Evolutionary conservation across 2,797 vertebrate genomes (phyloP).

Genomic region (Aplochiton taeniatus): DNA sequence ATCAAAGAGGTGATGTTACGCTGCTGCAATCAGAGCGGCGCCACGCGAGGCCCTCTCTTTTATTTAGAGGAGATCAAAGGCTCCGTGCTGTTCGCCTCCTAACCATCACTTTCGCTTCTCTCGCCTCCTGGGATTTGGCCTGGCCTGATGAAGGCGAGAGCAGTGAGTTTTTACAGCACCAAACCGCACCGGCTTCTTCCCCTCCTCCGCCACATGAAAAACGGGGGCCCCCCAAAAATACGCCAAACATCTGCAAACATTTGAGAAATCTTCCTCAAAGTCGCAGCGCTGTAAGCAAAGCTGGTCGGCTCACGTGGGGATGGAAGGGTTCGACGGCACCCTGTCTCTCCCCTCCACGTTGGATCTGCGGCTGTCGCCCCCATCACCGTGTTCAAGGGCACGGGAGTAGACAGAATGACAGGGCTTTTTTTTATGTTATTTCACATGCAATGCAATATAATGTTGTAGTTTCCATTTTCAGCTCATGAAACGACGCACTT

Average conservation of each 20-base stretch:
- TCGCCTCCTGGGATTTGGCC: conserved; percentile 69
- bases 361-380: conserved; percentile 32
- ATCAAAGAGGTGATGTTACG: conserved; percentile 76
- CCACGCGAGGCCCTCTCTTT: conserved; percentile 71
- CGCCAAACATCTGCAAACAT: conserved; percentile 82
- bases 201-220: conserved; percentile 71
- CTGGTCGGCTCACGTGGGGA: conserved; percentile 31
- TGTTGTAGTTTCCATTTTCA: too few species aligned
- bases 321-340: conserved; percentile 35
- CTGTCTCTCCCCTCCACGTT: conserved; percentile 34
- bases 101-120: conserved; percentile 73
- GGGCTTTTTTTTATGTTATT: too few species aligned
- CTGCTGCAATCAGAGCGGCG: conserved; percentile 69
- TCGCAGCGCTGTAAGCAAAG: conserved; percentile 49
- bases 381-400: too few species aligned
- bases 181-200: conserved; percentile 69
- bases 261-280: conserved; percentile 78
- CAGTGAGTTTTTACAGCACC: conserved; percentile 72
- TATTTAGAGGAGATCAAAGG: conserved; percentile 74
- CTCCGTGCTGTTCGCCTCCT: conserved; percentile 66
- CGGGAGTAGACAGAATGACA: too few species aligned
- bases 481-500: too few species aligned
- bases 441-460: too few species aligned
- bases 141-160: conserved; percentile 67
- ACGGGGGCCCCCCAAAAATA: conserved; percentile 66